A percentile compares a stretch with the other conserved stretches of the same genome.
phyloP scores from a whole-genome alignment of 2,888 invertebrate species.

The Agrochola circellaris region DNA sequence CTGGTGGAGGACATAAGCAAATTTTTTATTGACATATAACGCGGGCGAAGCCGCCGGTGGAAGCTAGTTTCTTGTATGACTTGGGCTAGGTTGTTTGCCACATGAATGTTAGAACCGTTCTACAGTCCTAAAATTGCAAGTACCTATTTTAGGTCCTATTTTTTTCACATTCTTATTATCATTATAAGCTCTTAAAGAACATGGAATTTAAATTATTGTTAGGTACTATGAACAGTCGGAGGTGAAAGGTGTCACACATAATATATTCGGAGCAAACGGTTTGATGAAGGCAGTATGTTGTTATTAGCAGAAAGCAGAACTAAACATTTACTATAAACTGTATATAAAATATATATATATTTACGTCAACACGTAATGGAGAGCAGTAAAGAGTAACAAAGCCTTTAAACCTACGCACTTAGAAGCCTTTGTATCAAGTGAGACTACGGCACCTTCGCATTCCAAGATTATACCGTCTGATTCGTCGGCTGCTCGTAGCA shows the following conservation, averaged over 20 bases:
- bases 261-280: too few relatives aligned
- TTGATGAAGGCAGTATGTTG: not conserved
- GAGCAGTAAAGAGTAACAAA: slow-evolving; percentile 4
- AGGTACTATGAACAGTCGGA: not conserved
- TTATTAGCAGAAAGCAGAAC: not conserved
- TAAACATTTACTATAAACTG: not conserved
- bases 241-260: too few relatives aligned
- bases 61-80: too few relatives aligned
- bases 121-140: not conserved
- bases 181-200: not conserved
- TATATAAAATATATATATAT: not conserved
- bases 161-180: not conserved
- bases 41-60: too few relatives aligned
- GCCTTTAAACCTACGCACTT: slow-evolving; percentile 12
- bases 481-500: slow-evolving; percentile 71
- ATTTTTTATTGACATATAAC: too few relatives aligned
- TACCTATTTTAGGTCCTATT: not conserved
- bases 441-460: slow-evolving; percentile 35
- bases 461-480: slow-evolving; percentile 46
- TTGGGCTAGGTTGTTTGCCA: not conserved
- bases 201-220: not conserved
- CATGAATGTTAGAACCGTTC: not conserved
- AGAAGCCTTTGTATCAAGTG: slow-evolving; percentile 39
- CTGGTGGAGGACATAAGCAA: too few relatives aligned
- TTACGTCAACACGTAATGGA: not conserved